These are phyloP conservation scores for Darevskia nairensis DNA, from an alignment of 2,797 vertebrate species.

Conservation along the genomic window DNA sequence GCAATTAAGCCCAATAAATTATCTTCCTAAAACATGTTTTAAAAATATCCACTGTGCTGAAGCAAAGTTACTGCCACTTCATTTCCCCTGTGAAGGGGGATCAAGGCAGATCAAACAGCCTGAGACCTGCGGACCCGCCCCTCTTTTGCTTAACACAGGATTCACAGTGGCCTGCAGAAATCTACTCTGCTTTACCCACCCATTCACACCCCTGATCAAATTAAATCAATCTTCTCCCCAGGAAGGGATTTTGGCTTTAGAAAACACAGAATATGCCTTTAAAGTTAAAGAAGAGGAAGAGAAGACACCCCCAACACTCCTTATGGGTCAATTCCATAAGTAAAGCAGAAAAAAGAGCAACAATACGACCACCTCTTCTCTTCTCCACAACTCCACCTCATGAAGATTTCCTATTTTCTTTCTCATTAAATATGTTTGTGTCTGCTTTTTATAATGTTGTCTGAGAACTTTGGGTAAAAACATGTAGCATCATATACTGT, in stretches of 20 bases:
- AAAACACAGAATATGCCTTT: constrained; percentile 30
- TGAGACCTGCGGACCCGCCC: constrained; percentile 14
- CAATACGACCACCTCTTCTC: background rate
- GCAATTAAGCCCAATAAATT: constrained; percentile 89
- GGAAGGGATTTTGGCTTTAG: background rate
- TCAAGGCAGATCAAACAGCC: constrained; percentile 56
- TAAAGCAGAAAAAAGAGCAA: background rate
- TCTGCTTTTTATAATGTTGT: constrained; percentile 19
- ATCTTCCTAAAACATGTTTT: constrained; percentile 78
- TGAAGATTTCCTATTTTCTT: constrained; percentile 35
- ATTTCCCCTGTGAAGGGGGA: constrained; percentile 70
- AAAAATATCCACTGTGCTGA: constrained; percentile 80
- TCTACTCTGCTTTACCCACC: background rate
- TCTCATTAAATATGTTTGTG: background rate
- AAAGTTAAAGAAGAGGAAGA: constrained; percentile 43
- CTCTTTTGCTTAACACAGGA: constrained; percentile 3
- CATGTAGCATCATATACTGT: background rate
- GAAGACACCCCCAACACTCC: background rate
- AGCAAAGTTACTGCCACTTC: constrained; percentile 80
- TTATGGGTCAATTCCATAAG: background rate
- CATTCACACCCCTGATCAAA: background rate
- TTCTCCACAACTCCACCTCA: background rate
- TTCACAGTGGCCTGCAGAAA: background rate
- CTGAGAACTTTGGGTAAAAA: background rate
- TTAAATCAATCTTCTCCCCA: background rate